Percentiles rank a stretch among this genome's conserved stretches.
These are phyloP conservation scores for Salarias fasciatus DNA, from an alignment of 2,797 vertebrate genomes.

Conservation along the genomic window DNA sequence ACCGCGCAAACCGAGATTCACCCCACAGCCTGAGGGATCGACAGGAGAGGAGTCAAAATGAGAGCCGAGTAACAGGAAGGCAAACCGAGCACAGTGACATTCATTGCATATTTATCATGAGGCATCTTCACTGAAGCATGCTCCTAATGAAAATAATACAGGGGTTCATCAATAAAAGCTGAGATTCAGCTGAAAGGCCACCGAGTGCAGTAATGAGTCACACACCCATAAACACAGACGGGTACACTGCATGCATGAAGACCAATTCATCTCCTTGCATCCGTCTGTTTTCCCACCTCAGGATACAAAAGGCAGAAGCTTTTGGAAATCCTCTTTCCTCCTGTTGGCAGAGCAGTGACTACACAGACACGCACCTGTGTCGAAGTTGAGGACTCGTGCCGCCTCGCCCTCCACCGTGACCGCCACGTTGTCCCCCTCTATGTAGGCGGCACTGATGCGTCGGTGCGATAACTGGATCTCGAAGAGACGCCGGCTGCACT, in stretches of 20 bases:
- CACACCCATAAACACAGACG: slow-evolving; percentile 6
- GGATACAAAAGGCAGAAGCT: too few species aligned
- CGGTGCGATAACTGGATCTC: slow-evolving; percentile 84
- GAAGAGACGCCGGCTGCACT: slow-evolving; percentile 84
- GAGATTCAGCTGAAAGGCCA: slow-evolving; percentile 29
- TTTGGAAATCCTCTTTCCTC: neutral
- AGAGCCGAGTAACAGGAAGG: neutral
- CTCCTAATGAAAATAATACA: slow-evolving; percentile 15
- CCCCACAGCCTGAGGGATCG: slow-evolving; percentile 79
- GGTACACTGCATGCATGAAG: slow-evolving; percentile 8
- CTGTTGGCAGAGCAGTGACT: too few species aligned
- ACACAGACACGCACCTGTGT: slow-evolving; percentile 72
- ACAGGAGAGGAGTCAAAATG: neutral
- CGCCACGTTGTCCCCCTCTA: slow-evolving; percentile 80
- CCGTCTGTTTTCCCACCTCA: slow-evolving; percentile 12
- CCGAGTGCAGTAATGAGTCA: slow-evolving; percentile 48
- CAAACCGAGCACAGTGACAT: neutral
- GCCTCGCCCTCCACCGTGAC: slow-evolving; percentile 86
- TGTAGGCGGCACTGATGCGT: slow-evolving; percentile 79
- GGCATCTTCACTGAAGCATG: neutral
- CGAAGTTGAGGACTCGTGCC: slow-evolving; percentile 82
- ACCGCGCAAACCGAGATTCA: slow-evolving; percentile 84
- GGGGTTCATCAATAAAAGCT: slow-evolving; percentile 21
- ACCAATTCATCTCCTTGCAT: slow-evolving; percentile 9
- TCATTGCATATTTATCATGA: slow-evolving; percentile 1